These are phyloP conservation scores for Microplitis mediator DNA, from an alignment of 1,140 invertebrate genomes.

Conservation along the genomic window DNA sequence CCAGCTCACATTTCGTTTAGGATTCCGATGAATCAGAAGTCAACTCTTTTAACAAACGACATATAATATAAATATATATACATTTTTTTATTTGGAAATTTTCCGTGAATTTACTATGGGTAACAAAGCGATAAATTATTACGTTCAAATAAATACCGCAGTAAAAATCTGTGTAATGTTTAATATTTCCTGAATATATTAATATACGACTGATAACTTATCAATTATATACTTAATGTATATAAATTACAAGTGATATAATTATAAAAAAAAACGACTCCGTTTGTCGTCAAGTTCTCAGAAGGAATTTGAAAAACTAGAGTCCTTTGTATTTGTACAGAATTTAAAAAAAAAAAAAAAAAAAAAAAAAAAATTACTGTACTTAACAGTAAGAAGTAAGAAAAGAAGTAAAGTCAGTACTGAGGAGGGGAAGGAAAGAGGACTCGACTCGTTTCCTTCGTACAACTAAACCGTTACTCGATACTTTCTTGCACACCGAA, in stretches of 20 bases:
- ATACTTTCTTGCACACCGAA: neutral
- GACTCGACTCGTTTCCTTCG: constrained; percentile 25
- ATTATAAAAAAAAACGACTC: too few relatives aligned
- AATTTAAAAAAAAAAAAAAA: neutral
- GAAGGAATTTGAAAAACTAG: too few relatives aligned
- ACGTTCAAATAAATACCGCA: too few relatives aligned
- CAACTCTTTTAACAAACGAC: neutral
- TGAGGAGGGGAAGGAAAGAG: constrained; percentile 29
- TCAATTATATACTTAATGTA: too few relatives aligned
- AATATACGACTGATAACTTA: too few relatives aligned
- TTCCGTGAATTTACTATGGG: too few relatives aligned
- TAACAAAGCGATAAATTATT: too few relatives aligned
- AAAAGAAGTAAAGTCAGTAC: neutral
- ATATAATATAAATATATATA: neutral
- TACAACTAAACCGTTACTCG: constrained; percentile 4
- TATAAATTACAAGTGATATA: too few relatives aligned
- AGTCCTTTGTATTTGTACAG: neutral
- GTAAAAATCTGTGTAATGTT: too few relatives aligned
- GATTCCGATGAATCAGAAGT: constrained; percentile 4
- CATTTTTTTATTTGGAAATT: too few relatives aligned
- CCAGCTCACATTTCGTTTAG: neutral
- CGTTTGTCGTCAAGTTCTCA: too few relatives aligned
- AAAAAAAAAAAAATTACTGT: neutral
- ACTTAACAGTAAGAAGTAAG: neutral
- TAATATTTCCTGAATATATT: too few relatives aligned